Base-by-base conservation (phyloP, 2,797 vertebrate genomes). In the Halcyon leucocephala region DNA sequence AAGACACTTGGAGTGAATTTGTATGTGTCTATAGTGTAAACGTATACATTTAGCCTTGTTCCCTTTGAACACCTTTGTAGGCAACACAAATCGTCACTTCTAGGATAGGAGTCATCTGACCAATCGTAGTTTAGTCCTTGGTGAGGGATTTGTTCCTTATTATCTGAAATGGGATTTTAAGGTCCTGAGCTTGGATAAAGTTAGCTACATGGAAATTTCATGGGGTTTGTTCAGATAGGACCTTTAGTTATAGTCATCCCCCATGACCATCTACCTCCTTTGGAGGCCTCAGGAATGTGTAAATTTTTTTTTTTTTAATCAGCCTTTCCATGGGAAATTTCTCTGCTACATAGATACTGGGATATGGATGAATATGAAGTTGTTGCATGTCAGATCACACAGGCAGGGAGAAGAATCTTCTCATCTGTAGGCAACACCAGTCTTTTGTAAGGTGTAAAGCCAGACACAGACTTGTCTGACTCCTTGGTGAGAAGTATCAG, bases 171-270 rank as follows among this genome's bases (percentile, higher is more conserved):
- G 7, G 12, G 3, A 51, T 61, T 83, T 78, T 55, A 42, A 29
- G 2, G 18, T 70, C 14, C 31, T 67, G 26, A 62, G 15, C 28
- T 67, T 25, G 9, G 14, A 31, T 39, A 58, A 82, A 54, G 10
- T 10, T 25, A 66, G 14, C 16, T 55, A 25, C 7, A 14, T 48
- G 7, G 14, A 66, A 66, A 66, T 54, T 44, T 66, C 42, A 51
- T 18, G 7, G 1, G 0, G 0, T 37, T 8, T 62, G 3, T 49
- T 82, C 20, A 35, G 18, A 65, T 57, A 15, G 2, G 5, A 4
- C 6, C 6, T 16, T 60, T 29, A 4, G 5, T 60, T 70, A 19
- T 6, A n/a, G 13, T 55, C 11, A 60, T 37, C 20, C 3, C 8
- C 65, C 33, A 37, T n/a, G 35, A 66, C 8, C 7, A 18, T 13